These are phyloP conservation scores for Pentalonia nigronervosa DNA, from an alignment of 1,140 invertebrate genomes.

Conservation along the genomic window DNA sequence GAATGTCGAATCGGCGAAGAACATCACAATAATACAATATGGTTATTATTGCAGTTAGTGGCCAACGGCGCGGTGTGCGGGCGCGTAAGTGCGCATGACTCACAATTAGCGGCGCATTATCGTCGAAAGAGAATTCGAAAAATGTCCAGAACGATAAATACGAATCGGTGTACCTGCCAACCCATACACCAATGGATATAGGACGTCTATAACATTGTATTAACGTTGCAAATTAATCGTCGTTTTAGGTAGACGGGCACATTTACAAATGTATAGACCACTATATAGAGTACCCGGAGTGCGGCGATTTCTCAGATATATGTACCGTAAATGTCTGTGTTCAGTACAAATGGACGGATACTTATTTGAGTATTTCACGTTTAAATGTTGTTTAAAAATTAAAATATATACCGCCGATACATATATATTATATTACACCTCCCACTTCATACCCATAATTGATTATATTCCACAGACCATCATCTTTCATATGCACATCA, in stretches of 20 bases:
- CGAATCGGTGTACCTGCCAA: background rate
- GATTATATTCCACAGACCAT: background rate
- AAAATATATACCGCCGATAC: background rate
- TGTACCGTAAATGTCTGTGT: background rate
- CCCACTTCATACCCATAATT: no score
- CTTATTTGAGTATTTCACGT: background rate
- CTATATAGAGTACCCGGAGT: no score
- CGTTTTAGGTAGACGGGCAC: background rate
- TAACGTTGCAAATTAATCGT: background rate
- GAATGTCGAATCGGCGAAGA: background rate
- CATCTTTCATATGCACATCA: no score
- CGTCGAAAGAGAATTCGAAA: background rate
- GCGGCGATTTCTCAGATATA: background rate
- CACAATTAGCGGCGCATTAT: background rate
- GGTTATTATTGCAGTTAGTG: background rate
- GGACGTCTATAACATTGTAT: background rate
- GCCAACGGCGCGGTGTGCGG: background rate
- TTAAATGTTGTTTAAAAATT: background rate
- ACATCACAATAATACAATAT: background rate
- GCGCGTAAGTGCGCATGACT: background rate
- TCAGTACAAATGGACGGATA: background rate
- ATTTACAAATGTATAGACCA: background rate
- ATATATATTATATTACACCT: background rate
- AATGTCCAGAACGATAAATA: slow-evolving; percentile 32
- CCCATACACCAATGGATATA: background rate